These are phyloP conservation scores for Whitmania pigra DNA, from an alignment of 1,140 invertebrate species.

Conservation along the genomic window DNA sequence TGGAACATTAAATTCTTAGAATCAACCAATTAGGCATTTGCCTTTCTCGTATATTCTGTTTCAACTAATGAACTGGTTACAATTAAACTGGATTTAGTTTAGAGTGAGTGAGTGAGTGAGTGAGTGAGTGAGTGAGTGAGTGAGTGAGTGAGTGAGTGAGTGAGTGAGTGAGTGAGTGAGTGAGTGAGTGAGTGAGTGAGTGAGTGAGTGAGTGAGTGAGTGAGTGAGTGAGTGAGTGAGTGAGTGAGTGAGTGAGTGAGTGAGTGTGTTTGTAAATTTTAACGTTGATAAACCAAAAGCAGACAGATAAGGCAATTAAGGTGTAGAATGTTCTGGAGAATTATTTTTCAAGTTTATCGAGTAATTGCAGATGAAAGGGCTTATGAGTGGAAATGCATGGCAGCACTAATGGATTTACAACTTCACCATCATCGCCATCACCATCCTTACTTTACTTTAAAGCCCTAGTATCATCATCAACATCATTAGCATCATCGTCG, in stretches of 20 bases:
- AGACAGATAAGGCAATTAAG: neutral
- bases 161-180: slow-evolving; percentile 21
- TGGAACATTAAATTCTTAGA: too few relatives aligned
- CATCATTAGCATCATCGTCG: neutral
- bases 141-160: slow-evolving; percentile 21
- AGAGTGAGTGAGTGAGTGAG: slow-evolving; percentile 25
- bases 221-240: slow-evolving; percentile 15
- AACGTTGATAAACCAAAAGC: slow-evolving; percentile 1
- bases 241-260: slow-evolving; percentile 20
- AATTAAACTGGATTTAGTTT: slow-evolving; percentile 12
- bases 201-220: slow-evolving; percentile 15
- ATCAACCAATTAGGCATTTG: neutral
- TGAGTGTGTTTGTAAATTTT: neutral
- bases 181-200: slow-evolving; percentile 20
- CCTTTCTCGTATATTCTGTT: neutral
- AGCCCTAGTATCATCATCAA: neutral
- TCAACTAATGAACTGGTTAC: neutral
- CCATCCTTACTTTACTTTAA: neutral
- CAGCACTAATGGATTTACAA: neutral
- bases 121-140: slow-evolving; percentile 17
- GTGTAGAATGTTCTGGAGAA: neutral
- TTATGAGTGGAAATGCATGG: neutral
- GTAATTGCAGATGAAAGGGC: neutral
- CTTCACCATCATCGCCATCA: neutral
- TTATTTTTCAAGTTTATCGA: neutral